Conservation (phyloP, 2,888 invertebrate species). For the Tanypteryx hageni region DNA sequence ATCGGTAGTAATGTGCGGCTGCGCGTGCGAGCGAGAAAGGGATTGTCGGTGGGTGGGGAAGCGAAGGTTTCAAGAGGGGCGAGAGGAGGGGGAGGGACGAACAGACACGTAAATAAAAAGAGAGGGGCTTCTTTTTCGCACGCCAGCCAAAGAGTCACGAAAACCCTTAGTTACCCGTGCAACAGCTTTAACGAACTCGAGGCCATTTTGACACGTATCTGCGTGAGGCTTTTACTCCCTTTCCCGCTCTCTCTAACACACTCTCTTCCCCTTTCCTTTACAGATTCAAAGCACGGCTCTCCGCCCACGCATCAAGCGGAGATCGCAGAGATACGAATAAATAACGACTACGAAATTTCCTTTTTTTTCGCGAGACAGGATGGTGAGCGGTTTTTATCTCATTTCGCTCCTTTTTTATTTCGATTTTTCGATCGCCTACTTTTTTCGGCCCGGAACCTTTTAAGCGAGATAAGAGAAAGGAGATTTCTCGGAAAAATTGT, state of each 20-base stretch:
- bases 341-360: neutral
- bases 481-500: conserved; percentile 23
- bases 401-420: neutral
- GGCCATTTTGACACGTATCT: conserved; percentile 48
- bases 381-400: neutral
- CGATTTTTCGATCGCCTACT: neutral
- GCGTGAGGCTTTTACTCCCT: neutral
- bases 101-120: too few relatives aligned
- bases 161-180: neutral
- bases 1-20: too few relatives aligned
- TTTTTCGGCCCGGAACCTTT: neutral
- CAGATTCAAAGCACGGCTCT: neutral
- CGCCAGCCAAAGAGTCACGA: conserved; percentile 46
- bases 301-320: neutral
- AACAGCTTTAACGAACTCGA: conserved; percentile 12
- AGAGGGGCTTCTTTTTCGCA: conserved; percentile 32
- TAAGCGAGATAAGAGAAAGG: neutral
- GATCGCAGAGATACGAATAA: conserved; percentile 13
- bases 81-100: too few relatives aligned
- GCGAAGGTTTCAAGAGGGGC: too few relatives aligned
- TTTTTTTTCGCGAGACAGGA: neutral
- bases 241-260: neutral
- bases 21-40: too few relatives aligned
- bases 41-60: too few relatives aligned
- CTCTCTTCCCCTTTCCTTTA: neutral